A percentile compares a stretch with the other conserved stretches of the same genome.
These are phyloP conservation scores for Minunthozetes semirufus DNA, from an alignment of 2,888 invertebrate genomes.

Conservation along the genomic window DNA sequence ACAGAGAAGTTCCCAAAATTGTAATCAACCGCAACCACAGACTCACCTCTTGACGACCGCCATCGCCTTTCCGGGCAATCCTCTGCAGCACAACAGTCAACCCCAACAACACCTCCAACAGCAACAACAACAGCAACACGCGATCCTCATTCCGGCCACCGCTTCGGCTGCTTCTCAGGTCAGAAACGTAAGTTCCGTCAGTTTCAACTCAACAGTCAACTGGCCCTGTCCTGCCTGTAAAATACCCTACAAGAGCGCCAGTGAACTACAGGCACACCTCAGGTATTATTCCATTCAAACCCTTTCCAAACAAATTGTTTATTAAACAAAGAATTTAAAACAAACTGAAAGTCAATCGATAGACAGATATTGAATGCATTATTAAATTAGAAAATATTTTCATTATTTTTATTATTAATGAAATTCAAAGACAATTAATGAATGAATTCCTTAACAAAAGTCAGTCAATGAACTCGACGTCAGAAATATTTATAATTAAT, in stretches of 20 bases:
- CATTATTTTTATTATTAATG: background rate
- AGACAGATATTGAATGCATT: no score
- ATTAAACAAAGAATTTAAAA: background rate
- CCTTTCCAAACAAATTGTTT: background rate
- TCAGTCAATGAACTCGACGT: no score
- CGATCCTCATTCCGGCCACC: constrained; percentile 36
- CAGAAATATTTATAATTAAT: background rate
- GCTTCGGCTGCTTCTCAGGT: constrained; percentile 18
- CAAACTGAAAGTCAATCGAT: background rate
- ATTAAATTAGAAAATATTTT: no score
- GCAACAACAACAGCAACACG: constrained; percentile 34
- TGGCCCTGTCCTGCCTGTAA: constrained; percentile 45
- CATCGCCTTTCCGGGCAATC: constrained; percentile 37
- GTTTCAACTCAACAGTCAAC: constrained; percentile 27
- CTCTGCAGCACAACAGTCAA: constrained; percentile 32
- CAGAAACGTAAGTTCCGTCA: constrained; percentile 8
- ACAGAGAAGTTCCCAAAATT: constrained; percentile 8
- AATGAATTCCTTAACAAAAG: background rate
- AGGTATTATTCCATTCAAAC: constrained; percentile 28
- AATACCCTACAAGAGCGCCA: constrained; percentile 43
- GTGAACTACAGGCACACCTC: constrained; percentile 44
- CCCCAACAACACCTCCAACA: constrained; percentile 33
- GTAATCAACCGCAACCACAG: background rate
- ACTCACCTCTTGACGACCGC: constrained; percentile 33
- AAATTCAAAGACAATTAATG: background rate